phyloP scores from a whole-genome alignment of 1,140 invertebrate genomes.

The Drosophila sturtevanti region DNA sequence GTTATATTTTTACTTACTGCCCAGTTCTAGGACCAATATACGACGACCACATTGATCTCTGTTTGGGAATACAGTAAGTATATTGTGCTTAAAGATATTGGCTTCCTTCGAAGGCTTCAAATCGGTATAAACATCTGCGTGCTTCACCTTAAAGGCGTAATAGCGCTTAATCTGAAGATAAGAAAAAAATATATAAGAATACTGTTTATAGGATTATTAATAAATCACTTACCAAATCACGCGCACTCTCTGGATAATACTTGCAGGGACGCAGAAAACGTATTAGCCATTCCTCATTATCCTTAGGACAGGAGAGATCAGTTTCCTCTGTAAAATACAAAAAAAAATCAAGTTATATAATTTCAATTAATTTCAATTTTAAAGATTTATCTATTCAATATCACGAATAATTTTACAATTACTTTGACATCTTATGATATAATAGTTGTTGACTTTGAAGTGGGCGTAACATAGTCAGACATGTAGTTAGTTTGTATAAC shows the following conservation, averaged over 20 bases:
- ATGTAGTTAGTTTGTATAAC: neutral
- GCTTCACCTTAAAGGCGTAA: constrained; percentile 91
- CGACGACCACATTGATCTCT: constrained; percentile 89
- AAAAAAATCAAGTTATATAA: constrained; percentile 17
- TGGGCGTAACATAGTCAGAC: neutral
- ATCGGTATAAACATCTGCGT: constrained; percentile 88
- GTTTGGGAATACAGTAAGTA: constrained; percentile 89
- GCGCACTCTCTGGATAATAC: constrained; percentile 91
- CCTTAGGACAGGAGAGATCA: constrained; percentile 87
- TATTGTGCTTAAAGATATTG: constrained; percentile 91
- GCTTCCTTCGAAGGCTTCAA: constrained; percentile 88
- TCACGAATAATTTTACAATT: neutral
- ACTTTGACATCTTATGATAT: neutral
- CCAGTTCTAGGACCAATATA: constrained; percentile 89
- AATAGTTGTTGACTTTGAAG: neutral
- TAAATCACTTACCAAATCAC: constrained; percentile 85
- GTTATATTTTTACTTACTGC: constrained; percentile 86
- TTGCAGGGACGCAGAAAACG: constrained; percentile 91
- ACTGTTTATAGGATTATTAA: neutral
- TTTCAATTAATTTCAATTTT: neutral
- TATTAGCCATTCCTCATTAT: constrained; percentile 89
- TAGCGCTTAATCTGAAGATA: constrained; percentile 88
- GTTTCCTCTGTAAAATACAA: constrained; percentile 86
- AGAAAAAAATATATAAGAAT: neutral
- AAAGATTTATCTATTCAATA: neutral